Percentiles rank a stretch among this genome's conserved stretches.
Evolutionary conservation across 1,140 invertebrate genomes (phyloP).

Genomic region (Conus ventricosus): DNA sequence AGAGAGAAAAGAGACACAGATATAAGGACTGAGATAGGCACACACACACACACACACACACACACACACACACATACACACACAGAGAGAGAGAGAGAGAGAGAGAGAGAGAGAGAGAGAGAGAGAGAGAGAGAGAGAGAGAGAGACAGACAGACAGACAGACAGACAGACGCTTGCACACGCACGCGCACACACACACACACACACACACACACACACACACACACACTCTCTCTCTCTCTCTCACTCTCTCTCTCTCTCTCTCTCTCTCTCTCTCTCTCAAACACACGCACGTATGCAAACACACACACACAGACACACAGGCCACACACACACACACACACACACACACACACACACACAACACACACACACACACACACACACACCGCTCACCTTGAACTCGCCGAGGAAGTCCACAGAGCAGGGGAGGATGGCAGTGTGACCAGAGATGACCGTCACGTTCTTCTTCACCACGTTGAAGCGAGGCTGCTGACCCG

Average conservation of each 20-base stretch:
- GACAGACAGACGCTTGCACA: neutral
- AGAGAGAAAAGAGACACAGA: too few species aligned
- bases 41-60: too few species aligned
- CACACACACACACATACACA: too few species aligned
- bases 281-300: too few species aligned
- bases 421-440: slow-evolving; percentile 93
- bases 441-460: slow-evolving; percentile 90
- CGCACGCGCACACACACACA: neutral
- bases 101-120: too few species aligned
- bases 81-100: too few species aligned
- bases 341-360: slow-evolving; percentile 18
- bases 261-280: too few species aligned
- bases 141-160: neutral
- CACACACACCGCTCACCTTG: slow-evolving; percentile 4
- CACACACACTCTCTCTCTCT: too few species aligned
- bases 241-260: neutral
- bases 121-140: too few species aligned
- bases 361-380: slow-evolving; percentile 13
- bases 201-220: slow-evolving; percentile 14
- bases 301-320: neutral
- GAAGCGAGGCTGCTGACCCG: slow-evolving; percentile 74
- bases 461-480: slow-evolving; percentile 93
- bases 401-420: slow-evolving; percentile 88
- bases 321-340: neutral
- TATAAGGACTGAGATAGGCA: too few species aligned